Evolutionary conservation across 2,888 invertebrate genomes (phyloP).

Genomic region (Orchesella flavescens): DNA sequence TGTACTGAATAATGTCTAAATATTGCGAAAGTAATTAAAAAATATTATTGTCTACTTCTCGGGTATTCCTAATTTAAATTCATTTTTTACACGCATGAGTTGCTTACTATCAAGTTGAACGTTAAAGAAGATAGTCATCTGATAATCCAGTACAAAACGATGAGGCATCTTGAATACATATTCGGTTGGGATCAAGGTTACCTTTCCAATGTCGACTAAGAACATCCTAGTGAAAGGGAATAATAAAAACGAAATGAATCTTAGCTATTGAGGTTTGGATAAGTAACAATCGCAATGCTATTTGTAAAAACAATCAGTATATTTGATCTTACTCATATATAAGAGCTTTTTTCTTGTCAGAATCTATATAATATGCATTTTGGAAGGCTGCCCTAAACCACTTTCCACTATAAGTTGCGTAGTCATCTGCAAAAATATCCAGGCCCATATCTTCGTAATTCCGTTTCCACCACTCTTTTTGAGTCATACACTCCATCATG

Average conservation of each 20-base stretch:
- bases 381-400: conserved; percentile 56
- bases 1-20: conserved; percentile 26
- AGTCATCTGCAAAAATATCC: conserved; percentile 39
- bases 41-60: too few species aligned
- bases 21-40: background rate
- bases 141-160: conserved; percentile 29
- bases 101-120: conserved; percentile 1
- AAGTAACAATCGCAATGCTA: background rate
- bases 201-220: conserved; percentile 45
- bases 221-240: conserved; percentile 25
- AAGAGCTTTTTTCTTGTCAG: background rate
- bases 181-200: conserved; percentile 12
- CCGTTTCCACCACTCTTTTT: background rate
- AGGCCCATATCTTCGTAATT: conserved; percentile 15
- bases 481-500: background rate
- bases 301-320: background rate
- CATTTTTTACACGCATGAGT: background rate
- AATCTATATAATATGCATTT: background rate
- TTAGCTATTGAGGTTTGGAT: background rate
- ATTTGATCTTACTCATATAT: conserved; percentile 11
- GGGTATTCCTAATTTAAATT: background rate
- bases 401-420: conserved; percentile 21
- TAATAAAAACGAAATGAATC: background rate
- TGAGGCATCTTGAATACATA: conserved; percentile 8
- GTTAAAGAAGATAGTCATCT: background rate